Conservation (phyloP, 2,888 invertebrate species). For the Coenonympha glycerion region DNA sequence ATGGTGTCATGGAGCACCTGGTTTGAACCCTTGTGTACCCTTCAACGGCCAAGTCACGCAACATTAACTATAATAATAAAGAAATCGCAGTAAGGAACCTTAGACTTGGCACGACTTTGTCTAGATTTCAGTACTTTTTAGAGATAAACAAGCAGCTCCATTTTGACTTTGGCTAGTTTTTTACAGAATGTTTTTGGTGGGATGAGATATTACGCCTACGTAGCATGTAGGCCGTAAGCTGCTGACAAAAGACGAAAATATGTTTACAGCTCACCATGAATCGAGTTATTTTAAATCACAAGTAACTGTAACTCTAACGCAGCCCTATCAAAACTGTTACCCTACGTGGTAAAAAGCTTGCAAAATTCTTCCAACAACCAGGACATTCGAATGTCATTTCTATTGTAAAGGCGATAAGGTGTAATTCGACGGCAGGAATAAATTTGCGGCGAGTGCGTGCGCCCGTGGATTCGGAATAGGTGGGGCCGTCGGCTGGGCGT, state of each 20-base stretch:
- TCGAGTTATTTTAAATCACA: constrained; percentile 54
- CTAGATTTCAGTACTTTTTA: too few relatives aligned
- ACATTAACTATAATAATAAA: too few relatives aligned
- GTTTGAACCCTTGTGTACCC: too few relatives aligned
- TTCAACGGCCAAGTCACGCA: too few relatives aligned
- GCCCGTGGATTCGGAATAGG: constrained; percentile 32
- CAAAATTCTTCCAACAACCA: not conserved
- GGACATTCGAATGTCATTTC: not conserved
- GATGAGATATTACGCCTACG: too few relatives aligned
- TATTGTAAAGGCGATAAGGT: not conserved
- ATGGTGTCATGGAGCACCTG: too few relatives aligned
- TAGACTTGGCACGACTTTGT: too few relatives aligned
- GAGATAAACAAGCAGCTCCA: too few relatives aligned
- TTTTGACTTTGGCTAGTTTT: too few relatives aligned
- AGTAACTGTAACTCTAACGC: constrained; percentile 49
- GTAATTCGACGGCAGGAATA: not conserved
- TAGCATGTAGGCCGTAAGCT: not conserved
- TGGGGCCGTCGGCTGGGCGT: constrained; percentile 47
- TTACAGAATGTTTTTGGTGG: too few relatives aligned
- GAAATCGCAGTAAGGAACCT: too few relatives aligned
- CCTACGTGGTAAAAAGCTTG: constrained; percentile 17
- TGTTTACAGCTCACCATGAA: constrained; percentile 65
- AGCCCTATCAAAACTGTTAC: constrained; percentile 41
- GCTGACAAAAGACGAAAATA: constrained; percentile 32
- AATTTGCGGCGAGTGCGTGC: constrained; percentile 18